Base-by-base conservation (phyloP, 2,797 vertebrate species). In the Ceryle rudis region DNA sequence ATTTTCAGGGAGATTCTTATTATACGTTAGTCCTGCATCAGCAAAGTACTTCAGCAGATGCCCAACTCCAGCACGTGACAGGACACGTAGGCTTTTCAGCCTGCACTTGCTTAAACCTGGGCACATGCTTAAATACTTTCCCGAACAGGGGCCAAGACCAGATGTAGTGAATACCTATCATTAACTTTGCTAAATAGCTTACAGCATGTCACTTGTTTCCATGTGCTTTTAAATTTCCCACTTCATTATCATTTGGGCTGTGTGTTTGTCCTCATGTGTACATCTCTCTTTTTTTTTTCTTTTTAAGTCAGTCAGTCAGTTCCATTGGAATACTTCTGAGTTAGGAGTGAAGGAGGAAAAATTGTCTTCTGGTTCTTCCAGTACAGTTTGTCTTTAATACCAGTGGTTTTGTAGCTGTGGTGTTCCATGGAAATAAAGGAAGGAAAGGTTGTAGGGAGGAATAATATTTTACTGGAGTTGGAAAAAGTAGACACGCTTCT, bases 131-230 rank as follows among this genome's bases (percentile, higher is more conserved):
- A 89, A 95, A 79, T 81, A 89, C 62, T 90, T 70, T 81, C 78
- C 88, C 94, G 81, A 94, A 65, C 7, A 70, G 64, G 29, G 86
- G 67, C 94, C 91, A 90, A 85, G 88, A 86, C 80, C 94, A 95
- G 86, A 93, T 92, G 78, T 65, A 85, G 80, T 72, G 83, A 95
- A 89, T 61, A 80, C 67, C 74, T 96, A 82, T 87, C 94, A 93
- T 95, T 95, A 96, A 96, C 86, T 92, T 93, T 87, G 81, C 67
- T 90, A 94, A 96, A 95, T 87, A 84, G 47, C 91, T 94, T 91
- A 73, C 86, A 95, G 67, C 91, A 69, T 95, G 91, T 84, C 86
- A 64, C 84, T 94, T 93, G 47, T 95, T 94, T 96, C 79, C 41
- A 20, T 12, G 84, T 75, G 86, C 55, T 87, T 95, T 95, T 92